Evolutionary conservation across 2,113 vertebrate genomes (phyloP).

Genomic region (Thalassoma bifasciatum): DNA sequence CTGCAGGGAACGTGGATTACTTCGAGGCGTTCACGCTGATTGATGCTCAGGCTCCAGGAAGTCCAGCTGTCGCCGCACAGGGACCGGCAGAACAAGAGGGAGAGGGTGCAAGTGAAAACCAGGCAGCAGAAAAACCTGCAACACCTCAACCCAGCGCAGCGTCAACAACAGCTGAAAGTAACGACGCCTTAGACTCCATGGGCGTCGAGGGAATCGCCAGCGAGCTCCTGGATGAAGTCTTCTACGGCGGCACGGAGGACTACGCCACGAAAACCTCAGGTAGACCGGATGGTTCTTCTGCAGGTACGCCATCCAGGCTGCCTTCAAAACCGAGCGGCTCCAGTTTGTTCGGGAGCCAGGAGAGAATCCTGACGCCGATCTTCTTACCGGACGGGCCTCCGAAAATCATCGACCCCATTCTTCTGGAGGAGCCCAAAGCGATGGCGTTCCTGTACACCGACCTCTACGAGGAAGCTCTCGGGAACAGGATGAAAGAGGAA

Average conservation of each 20-base stretch:
- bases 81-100: constrained; percentile 45
- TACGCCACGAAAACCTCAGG: constrained; percentile 32
- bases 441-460: constrained; percentile 93
- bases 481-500: constrained; percentile 82
- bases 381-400: constrained; percentile 86
- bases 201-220: constrained; percentile 82
- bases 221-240: constrained; percentile 88
- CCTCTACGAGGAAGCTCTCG: constrained; percentile 89
- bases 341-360: constrained; percentile 86
- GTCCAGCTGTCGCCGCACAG: constrained; percentile 37
- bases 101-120: constrained; percentile 36
- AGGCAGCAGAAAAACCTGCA: constrained; percentile 29
- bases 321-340: constrained; percentile 83
- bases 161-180: constrained; percentile 42
- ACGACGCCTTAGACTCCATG: constrained; percentile 57
- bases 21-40: constrained; percentile 92
- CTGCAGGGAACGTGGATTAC: constrained; percentile 85
- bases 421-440: constrained; percentile 91
- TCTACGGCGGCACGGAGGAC: constrained; percentile 81
- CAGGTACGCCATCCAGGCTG: constrained; percentile 27
- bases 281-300: constrained; percentile 47
- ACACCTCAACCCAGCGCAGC: background rate
- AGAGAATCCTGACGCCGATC: constrained; percentile 86
- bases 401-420: constrained; percentile 86
- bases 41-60: constrained; percentile 84